Conservation (phyloP, 2,888 invertebrate genomes). For the Stegana nigrithorax region DNA sequence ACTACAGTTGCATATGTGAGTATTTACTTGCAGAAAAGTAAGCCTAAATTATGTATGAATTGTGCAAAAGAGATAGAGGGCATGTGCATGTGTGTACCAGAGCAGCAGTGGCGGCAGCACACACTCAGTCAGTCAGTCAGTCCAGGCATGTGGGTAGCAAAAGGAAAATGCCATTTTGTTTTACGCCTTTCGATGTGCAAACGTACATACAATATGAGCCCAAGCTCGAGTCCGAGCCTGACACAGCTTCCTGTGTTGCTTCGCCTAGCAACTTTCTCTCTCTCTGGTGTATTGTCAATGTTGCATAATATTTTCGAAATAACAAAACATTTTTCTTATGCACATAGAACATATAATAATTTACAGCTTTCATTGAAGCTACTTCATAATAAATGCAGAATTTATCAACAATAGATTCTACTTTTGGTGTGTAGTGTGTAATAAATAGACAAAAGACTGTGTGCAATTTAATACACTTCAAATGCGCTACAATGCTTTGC, state of each 20-base stretch:
- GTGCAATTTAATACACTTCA: neutral
- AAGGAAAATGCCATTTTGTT: no score
- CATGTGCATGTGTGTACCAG: no score
- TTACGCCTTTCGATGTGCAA: neutral
- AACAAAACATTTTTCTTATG: neutral
- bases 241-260: no score
- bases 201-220: no score
- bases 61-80: no score
- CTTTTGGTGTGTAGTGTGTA: conserved; percentile 1
- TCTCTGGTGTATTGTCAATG: neutral
- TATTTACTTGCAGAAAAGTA: no score
- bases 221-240: neutral
- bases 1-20: no score
- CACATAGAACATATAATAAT: neutral
- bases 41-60: no score
- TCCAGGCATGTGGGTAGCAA: no score
- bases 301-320: neutral
- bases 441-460: neutral
- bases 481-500: no score
- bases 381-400: neutral
- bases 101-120: no score
- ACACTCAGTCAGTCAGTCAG: no score
- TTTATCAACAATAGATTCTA: conserved; percentile 5
- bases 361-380: neutral
- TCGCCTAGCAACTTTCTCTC: neutral